Conservation (phyloP, 2,888 invertebrate species). For the Sphaeridia pumilis region DNA sequence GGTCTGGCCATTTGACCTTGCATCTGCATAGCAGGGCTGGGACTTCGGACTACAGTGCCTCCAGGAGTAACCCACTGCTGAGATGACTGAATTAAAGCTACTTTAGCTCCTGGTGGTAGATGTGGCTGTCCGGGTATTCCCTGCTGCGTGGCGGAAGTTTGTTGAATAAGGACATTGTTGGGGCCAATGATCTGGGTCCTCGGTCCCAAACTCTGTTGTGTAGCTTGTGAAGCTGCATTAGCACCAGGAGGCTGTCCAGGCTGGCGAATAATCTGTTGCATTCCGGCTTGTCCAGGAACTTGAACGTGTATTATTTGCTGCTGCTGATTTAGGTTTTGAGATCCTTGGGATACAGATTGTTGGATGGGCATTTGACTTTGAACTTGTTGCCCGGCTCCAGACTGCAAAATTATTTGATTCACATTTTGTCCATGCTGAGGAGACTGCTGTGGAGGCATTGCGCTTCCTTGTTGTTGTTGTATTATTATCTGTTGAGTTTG, state of each 20-base stretch:
- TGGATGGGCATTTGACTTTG: background rate
- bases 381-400: background rate
- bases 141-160: background rate
- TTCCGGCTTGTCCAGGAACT: background rate
- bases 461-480: conserved; percentile 6
- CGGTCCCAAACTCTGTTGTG: background rate
- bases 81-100: background rate
- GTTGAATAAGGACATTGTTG: background rate
- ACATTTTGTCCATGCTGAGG: conserved; percentile 8
- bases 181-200: background rate
- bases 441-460: conserved; percentile 7
- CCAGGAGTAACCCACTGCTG: background rate
- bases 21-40: background rate
- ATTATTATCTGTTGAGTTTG: conserved; percentile 9
- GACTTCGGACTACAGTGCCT: background rate
- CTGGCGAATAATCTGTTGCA: background rate
- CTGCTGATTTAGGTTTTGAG: background rate
- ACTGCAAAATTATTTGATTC: conserved; percentile 6
- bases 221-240: too few relatives aligned
- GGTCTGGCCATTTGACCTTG: conserved; percentile 2
- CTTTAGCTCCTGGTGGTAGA: background rate
- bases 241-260: background rate
- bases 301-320: conserved; percentile 8
- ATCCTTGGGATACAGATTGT: background rate
- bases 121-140: conserved; percentile 1